phyloP scores from a whole-genome alignment of 2,888 invertebrate species.

The Leptinotarsa rubiginosa region DNA sequence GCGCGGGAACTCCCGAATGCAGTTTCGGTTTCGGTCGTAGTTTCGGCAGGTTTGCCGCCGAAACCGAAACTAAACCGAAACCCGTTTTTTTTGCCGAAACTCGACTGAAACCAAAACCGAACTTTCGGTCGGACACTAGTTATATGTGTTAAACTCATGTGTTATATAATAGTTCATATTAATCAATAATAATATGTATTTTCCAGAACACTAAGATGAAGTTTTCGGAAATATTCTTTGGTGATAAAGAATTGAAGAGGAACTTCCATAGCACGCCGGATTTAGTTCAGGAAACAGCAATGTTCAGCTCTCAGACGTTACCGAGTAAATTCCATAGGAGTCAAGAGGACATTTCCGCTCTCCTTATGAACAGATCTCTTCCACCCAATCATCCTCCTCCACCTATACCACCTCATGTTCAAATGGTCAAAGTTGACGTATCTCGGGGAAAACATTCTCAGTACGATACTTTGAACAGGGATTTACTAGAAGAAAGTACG shows the following conservation, averaged over 20 bases:
- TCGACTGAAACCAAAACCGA: too few species aligned
- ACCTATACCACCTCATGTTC: slow-evolving; percentile 77
- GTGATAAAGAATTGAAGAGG: slow-evolving; percentile 75
- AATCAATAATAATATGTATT: not conserved
- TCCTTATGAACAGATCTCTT: slow-evolving; percentile 64
- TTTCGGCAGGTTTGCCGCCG: too few species aligned
- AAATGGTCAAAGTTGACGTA: slow-evolving; percentile 77
- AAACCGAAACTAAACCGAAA: too few species aligned
- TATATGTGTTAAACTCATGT: too few species aligned
- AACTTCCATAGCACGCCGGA: slow-evolving; percentile 94
- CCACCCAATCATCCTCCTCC: slow-evolving; percentile 88
- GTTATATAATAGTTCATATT: too few species aligned
- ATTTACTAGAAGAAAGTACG: slow-evolving; percentile 59
- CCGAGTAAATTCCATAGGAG: slow-evolving; percentile 72
- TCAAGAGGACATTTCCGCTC: slow-evolving; percentile 75
- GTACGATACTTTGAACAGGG: slow-evolving; percentile 60
- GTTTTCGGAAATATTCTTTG: slow-evolving; percentile 67
- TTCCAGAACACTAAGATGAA: slow-evolving; percentile 69
- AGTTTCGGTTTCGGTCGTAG: too few species aligned
- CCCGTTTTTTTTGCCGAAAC: too few species aligned
- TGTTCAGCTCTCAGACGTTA: slow-evolving; percentile 43
- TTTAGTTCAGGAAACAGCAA: slow-evolving; percentile 68
- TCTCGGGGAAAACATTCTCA: slow-evolving; percentile 62
- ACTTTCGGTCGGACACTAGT: too few species aligned
- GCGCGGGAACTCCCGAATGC: too few species aligned